Conservation (phyloP, 2,113 vertebrate genomes). For the Psophia crepitans region DNA sequence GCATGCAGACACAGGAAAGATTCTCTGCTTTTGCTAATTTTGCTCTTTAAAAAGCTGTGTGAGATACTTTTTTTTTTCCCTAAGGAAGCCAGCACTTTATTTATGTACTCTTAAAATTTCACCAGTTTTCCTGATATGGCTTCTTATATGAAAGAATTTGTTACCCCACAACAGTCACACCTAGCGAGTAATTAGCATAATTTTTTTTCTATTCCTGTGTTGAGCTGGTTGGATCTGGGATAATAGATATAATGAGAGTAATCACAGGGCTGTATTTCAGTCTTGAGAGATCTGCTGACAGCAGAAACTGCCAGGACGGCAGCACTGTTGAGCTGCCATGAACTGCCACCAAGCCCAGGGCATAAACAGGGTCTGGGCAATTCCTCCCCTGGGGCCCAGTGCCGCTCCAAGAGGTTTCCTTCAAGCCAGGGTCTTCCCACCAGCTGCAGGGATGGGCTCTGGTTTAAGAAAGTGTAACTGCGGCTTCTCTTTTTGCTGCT, state of each 20-base stretch:
- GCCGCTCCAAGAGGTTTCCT: background rate
- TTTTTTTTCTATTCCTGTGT: background rate
- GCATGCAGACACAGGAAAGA: background rate
- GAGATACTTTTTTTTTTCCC: background rate
- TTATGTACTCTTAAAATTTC: background rate
- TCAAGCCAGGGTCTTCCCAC: background rate
- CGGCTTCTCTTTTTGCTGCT: background rate
- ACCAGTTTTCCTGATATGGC: background rate
- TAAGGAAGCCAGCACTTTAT: background rate
- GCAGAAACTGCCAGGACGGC: background rate
- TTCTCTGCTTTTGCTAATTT: background rate
- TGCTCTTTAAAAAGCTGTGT: background rate
- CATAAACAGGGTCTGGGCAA: background rate
- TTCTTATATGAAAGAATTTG: background rate
- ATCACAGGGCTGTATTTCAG: background rate
- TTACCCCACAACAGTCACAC: background rate
- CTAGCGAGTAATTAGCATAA: background rate
- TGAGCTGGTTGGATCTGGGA: background rate
- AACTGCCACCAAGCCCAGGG: background rate
- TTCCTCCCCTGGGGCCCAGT: background rate
- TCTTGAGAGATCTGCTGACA: background rate
- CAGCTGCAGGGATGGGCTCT: background rate
- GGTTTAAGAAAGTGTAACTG: background rate
- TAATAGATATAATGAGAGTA: slow-evolving; percentile 17
- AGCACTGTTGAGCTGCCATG: background rate